Percentiles rank a stretch among this genome's conserved stretches.
Conservation (phyloP, 2,888 invertebrate genomes). For the Melikaiella ostensackeni region DNA sequence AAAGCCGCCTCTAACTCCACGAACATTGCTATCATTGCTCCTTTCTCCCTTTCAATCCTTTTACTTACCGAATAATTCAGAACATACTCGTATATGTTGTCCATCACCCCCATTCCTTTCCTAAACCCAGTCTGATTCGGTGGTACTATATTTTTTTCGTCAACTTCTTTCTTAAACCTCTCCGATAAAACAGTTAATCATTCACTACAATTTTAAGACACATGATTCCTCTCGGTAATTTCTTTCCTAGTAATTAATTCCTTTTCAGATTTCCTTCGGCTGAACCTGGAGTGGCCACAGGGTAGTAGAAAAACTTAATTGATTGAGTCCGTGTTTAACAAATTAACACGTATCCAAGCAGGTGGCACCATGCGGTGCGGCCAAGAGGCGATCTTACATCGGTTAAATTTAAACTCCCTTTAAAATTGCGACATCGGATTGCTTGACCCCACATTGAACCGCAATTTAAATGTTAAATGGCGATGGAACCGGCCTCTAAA, state of each 20-base stretch:
- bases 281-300: background rate
- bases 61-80: too few relatives aligned
- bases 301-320: slow-evolving; percentile 2
- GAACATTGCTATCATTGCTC: too few relatives aligned
- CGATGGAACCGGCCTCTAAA: slow-evolving; percentile 35
- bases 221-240: background rate
- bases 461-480: slow-evolving; percentile 38
- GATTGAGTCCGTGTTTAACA: slow-evolving; percentile 39
- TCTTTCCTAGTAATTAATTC: background rate
- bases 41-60: too few relatives aligned
- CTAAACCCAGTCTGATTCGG: too few relatives aligned
- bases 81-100: too few relatives aligned
- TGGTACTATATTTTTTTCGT: too few relatives aligned
- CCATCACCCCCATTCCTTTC: too few relatives aligned
- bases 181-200: too few relatives aligned
- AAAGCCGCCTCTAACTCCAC: too few relatives aligned
- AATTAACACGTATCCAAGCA: slow-evolving; percentile 23
- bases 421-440: slow-evolving; percentile 36
- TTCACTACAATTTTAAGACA: too few relatives aligned
- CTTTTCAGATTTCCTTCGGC: background rate
- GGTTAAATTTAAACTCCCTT: slow-evolving; percentile 34
- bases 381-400: slow-evolving; percentile 17
- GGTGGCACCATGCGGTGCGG: slow-evolving; percentile 34
- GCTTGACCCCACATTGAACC: slow-evolving; percentile 35
- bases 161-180: too few relatives aligned